Evolutionary conservation across 2,113 vertebrate species (phyloP), one percentile per base, ranked within the genome.

Genomic region (Pogona vitticeps): DNA sequence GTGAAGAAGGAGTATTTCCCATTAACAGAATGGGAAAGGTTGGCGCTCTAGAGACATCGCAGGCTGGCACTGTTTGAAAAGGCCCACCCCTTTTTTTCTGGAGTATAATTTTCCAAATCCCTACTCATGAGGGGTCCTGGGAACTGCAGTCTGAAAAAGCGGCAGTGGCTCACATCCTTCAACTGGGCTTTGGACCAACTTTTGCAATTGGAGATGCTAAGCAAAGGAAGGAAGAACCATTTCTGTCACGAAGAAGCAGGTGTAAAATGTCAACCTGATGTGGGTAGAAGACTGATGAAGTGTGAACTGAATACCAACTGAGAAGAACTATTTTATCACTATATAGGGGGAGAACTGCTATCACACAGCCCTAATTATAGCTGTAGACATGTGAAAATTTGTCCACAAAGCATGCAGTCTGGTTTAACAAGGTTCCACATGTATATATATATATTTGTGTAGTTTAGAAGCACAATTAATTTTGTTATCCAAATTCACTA

Each of bases 181-280:
- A 59, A 76, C 82, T 76, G 83, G 83, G 42, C 63, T 78, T 85
- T 78, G 63, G 83, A 84, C 31, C 73, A 84, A 76, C 26, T 52
- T 76, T 76, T 84, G 83, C 75, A 84, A 84, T 23, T 40, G 73
- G 73, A 85, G 84, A 78, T 85, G 63, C n/a, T 36, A 33, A n/a
- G 75, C 61, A 56, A 78, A 85, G 61, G n/a, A 68, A 85, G 59
- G 83, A 85, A 58, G 61, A 78, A 33, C 73, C 42, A 59, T 68
- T 78, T 77, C 84, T 78, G 75, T 78, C 75, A 78, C 56, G 40
- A 78, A 56, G 42, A 56, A 85, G 63, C 75, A 84, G 83, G 83
- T 84, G 73, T 76, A 82, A 65, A 76, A 84, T 76, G 83, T 84
- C 73, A 76, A 26, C 83, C 23, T n/a, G 15, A 31, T 46, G 75